Conservation (phyloP, 1,140 invertebrate species). For the Anastrepha obliqua region DNA sequence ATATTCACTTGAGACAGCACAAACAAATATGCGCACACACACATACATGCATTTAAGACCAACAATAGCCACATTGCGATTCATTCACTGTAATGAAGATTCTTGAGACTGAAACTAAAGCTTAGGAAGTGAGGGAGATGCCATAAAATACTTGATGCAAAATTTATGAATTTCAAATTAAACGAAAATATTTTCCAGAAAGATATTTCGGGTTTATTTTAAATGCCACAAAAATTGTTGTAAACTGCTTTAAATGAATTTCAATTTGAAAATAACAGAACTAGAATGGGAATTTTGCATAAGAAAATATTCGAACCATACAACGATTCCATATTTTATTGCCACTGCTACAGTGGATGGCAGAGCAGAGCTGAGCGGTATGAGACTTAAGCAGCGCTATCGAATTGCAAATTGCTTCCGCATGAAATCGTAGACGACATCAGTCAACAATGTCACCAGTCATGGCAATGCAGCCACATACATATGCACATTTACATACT, state of each 20-base stretch:
- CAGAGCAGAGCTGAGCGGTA: not conserved
- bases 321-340: not conserved
- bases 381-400: not conserved
- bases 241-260: too few species aligned
- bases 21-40: not conserved
- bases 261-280: too few species aligned
- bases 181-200: too few species aligned
- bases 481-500: not conserved
- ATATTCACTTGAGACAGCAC: slow-evolving; percentile 32
- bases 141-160: too few species aligned
- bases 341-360: not conserved
- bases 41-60: not conserved
- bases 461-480: not conserved
- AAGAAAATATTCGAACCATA: not conserved
- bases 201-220: too few species aligned
- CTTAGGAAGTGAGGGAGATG: too few species aligned
- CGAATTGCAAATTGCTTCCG: slow-evolving; percentile 48
- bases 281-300: too few species aligned
- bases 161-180: too few species aligned
- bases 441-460: slow-evolving; percentile 35
- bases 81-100: too few species aligned
- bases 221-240: too few species aligned
- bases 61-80: too few species aligned
- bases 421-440: slow-evolving; percentile 40
- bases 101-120: too few species aligned